Evolutionary conservation across 1,140 invertebrate genomes (phyloP).

Genomic region (Philotrypesis tridentata): DNA sequence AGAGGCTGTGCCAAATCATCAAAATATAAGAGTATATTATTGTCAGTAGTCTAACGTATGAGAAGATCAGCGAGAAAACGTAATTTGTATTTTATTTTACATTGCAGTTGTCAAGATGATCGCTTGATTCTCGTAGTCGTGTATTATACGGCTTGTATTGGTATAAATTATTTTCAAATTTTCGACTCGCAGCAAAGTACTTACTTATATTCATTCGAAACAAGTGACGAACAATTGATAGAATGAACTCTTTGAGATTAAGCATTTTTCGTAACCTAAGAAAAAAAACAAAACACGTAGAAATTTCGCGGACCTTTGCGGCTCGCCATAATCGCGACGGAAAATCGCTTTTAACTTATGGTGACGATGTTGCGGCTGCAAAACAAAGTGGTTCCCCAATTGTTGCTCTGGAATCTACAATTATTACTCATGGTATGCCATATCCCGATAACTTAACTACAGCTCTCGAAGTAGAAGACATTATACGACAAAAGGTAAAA

Average conservation of each 20-base stretch:
- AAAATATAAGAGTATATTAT: not conserved
- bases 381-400: constrained; percentile 79
- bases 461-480: constrained; percentile 86
- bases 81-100: not conserved
- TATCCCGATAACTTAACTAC: constrained; percentile 93
- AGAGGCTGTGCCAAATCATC: not conserved
- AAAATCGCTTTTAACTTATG: constrained; percentile 49
- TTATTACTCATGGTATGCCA: constrained; percentile 99
- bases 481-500: constrained; percentile 80
- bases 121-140: not conserved
- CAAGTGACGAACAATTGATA: not conserved
- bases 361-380: constrained; percentile 76
- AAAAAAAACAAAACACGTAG: not conserved
- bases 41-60: too few relatives aligned
- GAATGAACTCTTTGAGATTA: not conserved
- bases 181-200: not conserved
- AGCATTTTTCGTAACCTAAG: not conserved
- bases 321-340: not conserved
- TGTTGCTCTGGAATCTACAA: constrained; percentile 97
- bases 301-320: not conserved
- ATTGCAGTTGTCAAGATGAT: not conserved
- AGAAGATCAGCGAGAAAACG: not conserved
- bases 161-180: not conserved
- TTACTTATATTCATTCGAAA: not conserved
- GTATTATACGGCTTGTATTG: too few relatives aligned